Conservation (phyloP, 2,888 invertebrate species). For the Tetranychus piercei region DNA sequence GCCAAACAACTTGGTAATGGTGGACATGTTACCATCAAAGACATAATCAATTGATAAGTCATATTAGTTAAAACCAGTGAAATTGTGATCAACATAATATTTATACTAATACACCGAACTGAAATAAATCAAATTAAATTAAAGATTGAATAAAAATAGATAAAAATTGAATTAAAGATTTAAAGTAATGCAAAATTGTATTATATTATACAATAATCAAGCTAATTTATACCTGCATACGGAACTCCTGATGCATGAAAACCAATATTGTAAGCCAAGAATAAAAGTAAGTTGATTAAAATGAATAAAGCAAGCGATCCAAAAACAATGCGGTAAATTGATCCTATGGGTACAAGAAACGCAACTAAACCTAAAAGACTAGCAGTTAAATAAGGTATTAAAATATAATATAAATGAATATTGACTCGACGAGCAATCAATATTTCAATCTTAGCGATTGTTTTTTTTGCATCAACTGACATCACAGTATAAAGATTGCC, state of each 20-base stretch:
- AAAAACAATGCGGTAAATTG: not conserved
- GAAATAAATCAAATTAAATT: not conserved
- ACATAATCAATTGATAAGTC: slow-evolving; percentile 7
- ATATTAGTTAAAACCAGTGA: not conserved
- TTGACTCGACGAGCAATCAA: not conserved
- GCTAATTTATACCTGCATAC: not conserved
- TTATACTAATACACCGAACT: slow-evolving; percentile 9
- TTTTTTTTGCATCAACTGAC: too few species aligned
- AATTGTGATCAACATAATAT: not conserved
- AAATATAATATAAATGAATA: not conserved
- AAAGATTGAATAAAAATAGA: not conserved
- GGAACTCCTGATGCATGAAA: slow-evolving; percentile 9
- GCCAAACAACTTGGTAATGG: slow-evolving; percentile 9
- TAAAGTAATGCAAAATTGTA: not conserved
- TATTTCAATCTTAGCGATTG: not conserved
- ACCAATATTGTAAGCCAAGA: not conserved
- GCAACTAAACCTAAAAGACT: not conserved
- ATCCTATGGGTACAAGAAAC: not conserved
- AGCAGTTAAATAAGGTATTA: slow-evolving; percentile 8
- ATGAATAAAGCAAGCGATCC: slow-evolving; percentile 3
- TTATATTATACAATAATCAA: not conserved
- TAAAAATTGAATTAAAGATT: not conserved
- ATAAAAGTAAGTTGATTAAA: not conserved
- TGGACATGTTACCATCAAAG: slow-evolving; percentile 7
- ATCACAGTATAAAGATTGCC: not conserved